Evolutionary conservation across 2,113 vertebrate species (phyloP).

Genomic region (Hippocampus comes): DNA sequence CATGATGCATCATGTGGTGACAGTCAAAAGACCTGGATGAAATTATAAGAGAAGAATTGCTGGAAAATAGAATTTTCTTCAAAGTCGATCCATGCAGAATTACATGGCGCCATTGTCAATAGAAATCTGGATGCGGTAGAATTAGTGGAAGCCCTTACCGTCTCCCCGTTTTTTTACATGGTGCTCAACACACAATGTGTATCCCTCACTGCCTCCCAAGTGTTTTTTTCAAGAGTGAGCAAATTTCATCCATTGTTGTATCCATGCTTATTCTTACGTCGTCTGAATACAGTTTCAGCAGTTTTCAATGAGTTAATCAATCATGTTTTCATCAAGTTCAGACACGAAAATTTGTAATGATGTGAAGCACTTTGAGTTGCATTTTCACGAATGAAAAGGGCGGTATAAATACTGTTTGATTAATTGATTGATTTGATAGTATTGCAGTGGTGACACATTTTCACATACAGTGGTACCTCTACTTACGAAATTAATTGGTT

Average conservation of each 20-base stretch:
- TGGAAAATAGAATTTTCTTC: conserved; percentile 22
- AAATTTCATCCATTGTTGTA: not conserved
- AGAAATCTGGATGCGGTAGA: conserved; percentile 33
- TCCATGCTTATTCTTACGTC: too few species aligned
- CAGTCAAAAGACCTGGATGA: conserved; percentile 27
- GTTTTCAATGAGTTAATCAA: too few species aligned
- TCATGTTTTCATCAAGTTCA: too few species aligned
- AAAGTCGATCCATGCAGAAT: conserved; percentile 17
- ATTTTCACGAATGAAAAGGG: too few species aligned
- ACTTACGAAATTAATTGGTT: too few species aligned
- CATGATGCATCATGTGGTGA: conserved; percentile 23
- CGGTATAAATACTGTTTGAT: too few species aligned
- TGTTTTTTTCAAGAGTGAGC: not conserved
- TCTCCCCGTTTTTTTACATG: not conserved
- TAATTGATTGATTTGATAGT: too few species aligned
- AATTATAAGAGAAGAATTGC: conserved; percentile 18
- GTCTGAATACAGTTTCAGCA: too few species aligned
- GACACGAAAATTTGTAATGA: too few species aligned
- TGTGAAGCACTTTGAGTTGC: too few species aligned
- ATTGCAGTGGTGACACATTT: too few species aligned
- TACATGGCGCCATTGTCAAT: conserved; percentile 14
- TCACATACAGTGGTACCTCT: too few species aligned
- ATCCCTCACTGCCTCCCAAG: not conserved
- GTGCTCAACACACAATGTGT: not conserved
- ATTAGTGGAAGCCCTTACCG: not conserved